These are phyloP conservation scores for Elymnias hypermnestra DNA, from an alignment of 1,140 invertebrate genomes.

Conservation along the genomic window DNA sequence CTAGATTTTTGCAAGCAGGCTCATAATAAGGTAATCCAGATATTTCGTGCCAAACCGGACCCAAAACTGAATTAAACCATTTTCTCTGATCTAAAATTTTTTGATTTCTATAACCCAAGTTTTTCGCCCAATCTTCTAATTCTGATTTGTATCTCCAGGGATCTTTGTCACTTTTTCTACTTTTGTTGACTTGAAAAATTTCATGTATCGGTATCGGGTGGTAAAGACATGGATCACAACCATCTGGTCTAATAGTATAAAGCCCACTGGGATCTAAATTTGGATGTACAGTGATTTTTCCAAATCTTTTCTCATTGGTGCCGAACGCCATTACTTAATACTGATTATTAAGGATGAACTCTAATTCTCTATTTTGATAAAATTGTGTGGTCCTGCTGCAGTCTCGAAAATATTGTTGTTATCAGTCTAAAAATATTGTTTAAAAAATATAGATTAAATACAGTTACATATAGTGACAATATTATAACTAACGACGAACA, in stretches of 20 bases:
- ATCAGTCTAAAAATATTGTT: too few relatives aligned
- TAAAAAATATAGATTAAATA: too few relatives aligned
- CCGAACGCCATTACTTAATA: too few relatives aligned
- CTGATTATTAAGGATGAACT: too few relatives aligned
- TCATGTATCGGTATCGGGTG: conserved; percentile 35
- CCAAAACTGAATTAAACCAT: conserved; percentile 41
- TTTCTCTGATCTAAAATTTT: conserved; percentile 38
- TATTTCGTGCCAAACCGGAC: conserved; percentile 56
- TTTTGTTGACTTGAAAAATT: conserved; percentile 39
- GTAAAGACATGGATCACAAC: conserved; percentile 53
- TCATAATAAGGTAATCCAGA: conserved; percentile 26
- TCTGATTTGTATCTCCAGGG: conserved; percentile 58
- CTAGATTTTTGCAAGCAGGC: conserved; percentile 47
- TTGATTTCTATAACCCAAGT: conserved; percentile 64
- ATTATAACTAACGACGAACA: too few relatives aligned
- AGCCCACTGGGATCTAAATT: conserved; percentile 49
- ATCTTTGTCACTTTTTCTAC: conserved; percentile 34
- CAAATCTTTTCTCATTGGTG: conserved; percentile 38
- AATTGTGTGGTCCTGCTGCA: too few relatives aligned
- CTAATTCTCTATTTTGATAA: too few relatives aligned
- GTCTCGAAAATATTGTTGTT: too few relatives aligned
- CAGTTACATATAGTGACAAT: too few relatives aligned
- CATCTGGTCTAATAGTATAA: conserved; percentile 35
- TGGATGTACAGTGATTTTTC: conserved; percentile 51
- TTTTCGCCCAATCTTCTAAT: conserved; percentile 57